Base-by-base conservation (phyloP, 2,888 invertebrate genomes). In the Cantharis rufa region DNA sequence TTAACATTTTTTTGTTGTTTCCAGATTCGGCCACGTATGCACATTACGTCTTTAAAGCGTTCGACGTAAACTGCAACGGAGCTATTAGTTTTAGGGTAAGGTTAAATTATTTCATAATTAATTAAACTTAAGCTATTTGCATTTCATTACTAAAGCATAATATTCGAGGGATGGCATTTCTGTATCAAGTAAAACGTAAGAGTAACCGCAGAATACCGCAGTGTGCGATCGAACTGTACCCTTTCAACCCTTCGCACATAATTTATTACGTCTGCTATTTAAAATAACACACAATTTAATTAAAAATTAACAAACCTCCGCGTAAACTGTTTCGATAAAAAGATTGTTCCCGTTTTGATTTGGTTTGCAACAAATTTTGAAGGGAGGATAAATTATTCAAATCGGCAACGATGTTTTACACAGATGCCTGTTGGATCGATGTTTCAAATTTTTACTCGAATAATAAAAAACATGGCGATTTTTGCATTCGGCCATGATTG, bases 31-130 rank as follows among this genome's bases (percentile, higher is more conserved):
- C 95, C 86, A 92, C 96, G 86, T 98, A 98, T 90, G 98, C 98
- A 87, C 98, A 98, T 90, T 97, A 97, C 91, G 98, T 98, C 90
- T 98, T 98, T 93, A 97, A 97, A 90, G 98, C 98, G 81, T 98
- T 98, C 89, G 98, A 98, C 89, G 96, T 97, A 83, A 98, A 98
- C 90, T 95, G 96, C 91, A 97, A 95, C 88, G 98, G 98, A 80
- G 95, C 97, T 85, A 97, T 98, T 90, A 98, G 96, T 89, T 98
- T 98, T 91, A 95, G 98, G 93, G 98, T 98, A 91, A 94, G 93
- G 92, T 48, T 48, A 48, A 48, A 48, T 48, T 48, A 48, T 48
- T 48, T 16, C 18, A 66, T 21, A 66, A 21, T 66, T 66, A n/a
- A 66, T 21, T 66, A 63, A n/a, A 21, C 24, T n/a, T 66, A 66